A percentile compares a stretch with the other conserved stretches of the same genome.
phyloP scores from a whole-genome alignment of 2,888 invertebrate species.

The Zygogramma bicolorata region DNA sequence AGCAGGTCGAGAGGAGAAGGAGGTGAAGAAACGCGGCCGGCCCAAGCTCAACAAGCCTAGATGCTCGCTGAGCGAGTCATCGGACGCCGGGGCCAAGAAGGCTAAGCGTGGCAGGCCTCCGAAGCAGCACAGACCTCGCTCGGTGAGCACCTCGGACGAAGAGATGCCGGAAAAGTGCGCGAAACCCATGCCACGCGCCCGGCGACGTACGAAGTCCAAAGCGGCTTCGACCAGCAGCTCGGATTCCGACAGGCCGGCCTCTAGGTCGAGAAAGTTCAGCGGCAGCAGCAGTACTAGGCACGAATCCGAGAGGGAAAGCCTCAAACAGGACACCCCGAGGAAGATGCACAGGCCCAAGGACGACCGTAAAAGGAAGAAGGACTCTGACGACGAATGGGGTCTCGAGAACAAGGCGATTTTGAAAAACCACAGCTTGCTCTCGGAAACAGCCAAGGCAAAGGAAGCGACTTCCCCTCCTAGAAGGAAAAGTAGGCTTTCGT shows the following conservation, averaged over 20 bases:
- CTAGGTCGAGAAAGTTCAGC: slow-evolving; percentile 40
- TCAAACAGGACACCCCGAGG: slow-evolving; percentile 47
- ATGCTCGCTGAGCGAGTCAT: slow-evolving; percentile 56
- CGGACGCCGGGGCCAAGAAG: slow-evolving; percentile 44
- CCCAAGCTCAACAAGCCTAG: slow-evolving; percentile 47
- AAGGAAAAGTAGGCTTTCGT: slow-evolving; percentile 65
- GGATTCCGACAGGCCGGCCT: slow-evolving; percentile 51
- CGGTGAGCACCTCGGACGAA: slow-evolving; percentile 64
- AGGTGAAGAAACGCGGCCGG: slow-evolving; percentile 51
- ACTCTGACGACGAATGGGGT: slow-evolving; percentile 61
- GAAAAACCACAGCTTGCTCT: slow-evolving; percentile 56
- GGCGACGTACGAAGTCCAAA: slow-evolving; percentile 55
- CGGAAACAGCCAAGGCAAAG: slow-evolving; percentile 55
- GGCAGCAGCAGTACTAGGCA: slow-evolving; percentile 35
- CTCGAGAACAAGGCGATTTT: slow-evolving; percentile 57
- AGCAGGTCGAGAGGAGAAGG: slow-evolving; percentile 42
- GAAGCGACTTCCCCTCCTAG: slow-evolving; percentile 57
- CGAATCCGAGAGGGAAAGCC: slow-evolving; percentile 51
- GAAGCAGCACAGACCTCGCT: slow-evolving; percentile 51
- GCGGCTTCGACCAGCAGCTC: slow-evolving; percentile 53
- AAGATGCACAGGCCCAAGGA: slow-evolving; percentile 53
- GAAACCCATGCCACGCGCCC: slow-evolving; percentile 56
- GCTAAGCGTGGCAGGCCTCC: slow-evolving; percentile 61
- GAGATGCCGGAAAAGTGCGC: slow-evolving; percentile 55
- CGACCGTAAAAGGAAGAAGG: slow-evolving; percentile 41